Evolutionary conservation across 2,113 vertebrate genomes (phyloP), one percentile per base, ranked within the genome.

Genomic region (Amphiprion percula): DNA sequence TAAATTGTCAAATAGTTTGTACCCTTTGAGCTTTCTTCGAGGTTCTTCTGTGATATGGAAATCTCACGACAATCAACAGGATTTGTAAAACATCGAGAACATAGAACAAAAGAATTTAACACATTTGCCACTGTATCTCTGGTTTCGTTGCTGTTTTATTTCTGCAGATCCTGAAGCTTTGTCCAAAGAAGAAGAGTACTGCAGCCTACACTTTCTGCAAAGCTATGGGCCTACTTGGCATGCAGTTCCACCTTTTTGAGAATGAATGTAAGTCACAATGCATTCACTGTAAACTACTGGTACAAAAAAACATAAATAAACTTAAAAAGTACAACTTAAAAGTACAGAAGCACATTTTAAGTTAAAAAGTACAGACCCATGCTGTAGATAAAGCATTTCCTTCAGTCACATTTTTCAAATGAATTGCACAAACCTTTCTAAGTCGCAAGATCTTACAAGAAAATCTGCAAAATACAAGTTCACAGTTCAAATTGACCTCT

Each of bases 181-280:
- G 98, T 88, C 98, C 98, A 15, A 99, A 99, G 94, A 99, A 98
- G 95, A 99, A 98, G 89, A 98, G 96, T 46, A 95, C 97, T 12
- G 97, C 97, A 17, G 98, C 98, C 0, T 99, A 99, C 84, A 99
- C 97, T 0, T 99, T 99, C 92, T 99, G 97, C 95, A 98, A 97
- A 94, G 96, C 97, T 0, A 95, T 97, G 0, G 96, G 97, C 58
- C 95, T 99, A n/a, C 92, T 98, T 44, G 97, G 97, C 70, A 97
- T 98, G 96, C 97, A 99, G 93, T 98, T 97, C 87, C 97, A 98
- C 77, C 96, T 99, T 74, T 99, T 98, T 91, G 97, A 99, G 89
- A 99, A 98, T 5, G 98, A 99, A 88, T 97, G 98, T 99, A 92
- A 96, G 97, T 86, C 55, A 68, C 24, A 9, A 3, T 21, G 1